These are phyloP conservation scores for Ellobium chinense DNA, from an alignment of 2,888 invertebrate genomes.

Conservation along the genomic window DNA sequence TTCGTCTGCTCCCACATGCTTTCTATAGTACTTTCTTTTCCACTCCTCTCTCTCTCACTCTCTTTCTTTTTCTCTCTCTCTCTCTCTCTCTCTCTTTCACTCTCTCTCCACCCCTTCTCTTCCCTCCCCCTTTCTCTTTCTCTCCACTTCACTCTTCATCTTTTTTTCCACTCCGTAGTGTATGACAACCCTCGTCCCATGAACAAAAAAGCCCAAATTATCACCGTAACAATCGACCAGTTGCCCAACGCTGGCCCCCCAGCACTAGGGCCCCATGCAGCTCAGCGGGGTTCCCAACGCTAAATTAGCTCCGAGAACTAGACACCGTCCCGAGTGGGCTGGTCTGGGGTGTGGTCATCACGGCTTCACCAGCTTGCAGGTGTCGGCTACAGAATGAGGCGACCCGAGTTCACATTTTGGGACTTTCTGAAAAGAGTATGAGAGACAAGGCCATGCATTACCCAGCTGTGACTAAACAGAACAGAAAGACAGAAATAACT, in stretches of 20 bases:
- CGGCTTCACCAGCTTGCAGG: constrained; percentile 29
- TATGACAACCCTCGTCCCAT: no score
- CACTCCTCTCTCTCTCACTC: constrained; percentile 21
- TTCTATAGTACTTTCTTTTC: neutral
- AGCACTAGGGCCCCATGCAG: neutral
- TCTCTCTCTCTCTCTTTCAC: neutral
- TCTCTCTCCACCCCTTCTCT: constrained; percentile 27
- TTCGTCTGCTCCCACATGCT: no score
- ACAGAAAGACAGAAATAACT: no score
- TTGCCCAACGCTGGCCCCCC: constrained; percentile 17
- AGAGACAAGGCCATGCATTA: no score
- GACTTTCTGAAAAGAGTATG: no score
- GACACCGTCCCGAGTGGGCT: neutral
- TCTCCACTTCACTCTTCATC: neutral
- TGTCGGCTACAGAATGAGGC: no score
- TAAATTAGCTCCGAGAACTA: constrained; percentile 20
- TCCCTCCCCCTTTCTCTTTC: neutral
- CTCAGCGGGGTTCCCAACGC: constrained; percentile 12
- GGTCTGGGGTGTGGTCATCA: constrained; percentile 12
- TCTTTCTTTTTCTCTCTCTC: constrained; percentile 10
- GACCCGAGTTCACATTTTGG: no score
- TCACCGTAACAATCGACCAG: constrained; percentile 21
- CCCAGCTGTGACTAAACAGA: no score
- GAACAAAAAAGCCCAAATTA: constrained; percentile 19
- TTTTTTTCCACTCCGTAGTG: no score